Conservation (phyloP, 30 jellyfish, hydroid and myxozoan species). For the Clytia hemisphaerica region DNA sequence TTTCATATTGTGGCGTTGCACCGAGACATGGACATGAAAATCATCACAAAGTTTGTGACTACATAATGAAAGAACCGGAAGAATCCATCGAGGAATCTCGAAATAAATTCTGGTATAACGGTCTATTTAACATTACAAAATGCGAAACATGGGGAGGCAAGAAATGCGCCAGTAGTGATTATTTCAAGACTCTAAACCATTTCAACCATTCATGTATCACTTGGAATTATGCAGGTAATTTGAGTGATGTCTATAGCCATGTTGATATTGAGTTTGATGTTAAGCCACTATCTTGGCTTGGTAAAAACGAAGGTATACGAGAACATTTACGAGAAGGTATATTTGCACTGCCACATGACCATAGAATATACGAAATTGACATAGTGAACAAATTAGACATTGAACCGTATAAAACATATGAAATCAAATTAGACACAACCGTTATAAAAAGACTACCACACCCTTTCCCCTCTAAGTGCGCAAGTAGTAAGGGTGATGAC, state of each 20-base stretch:
- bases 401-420: not conserved
- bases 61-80: not conserved
- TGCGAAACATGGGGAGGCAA: constrained; percentile 16
- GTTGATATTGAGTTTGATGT: constrained; percentile 6
- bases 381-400: not conserved
- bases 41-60: not conserved
- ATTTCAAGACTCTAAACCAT: not conserved
- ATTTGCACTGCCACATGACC: constrained; percentile 9
- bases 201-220: constrained; percentile 4
- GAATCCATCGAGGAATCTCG: not conserved
- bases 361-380: not conserved
- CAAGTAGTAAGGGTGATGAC: not conserved
- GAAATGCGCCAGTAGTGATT: constrained; percentile 14
- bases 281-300: not conserved
- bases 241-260: constrained; percentile 11
- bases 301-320: too few relatives aligned
- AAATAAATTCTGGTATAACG: constrained; percentile 3
- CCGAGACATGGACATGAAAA: not conserved
- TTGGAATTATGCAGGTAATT: constrained; percentile 4
- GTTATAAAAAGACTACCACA: constrained; percentile 3
- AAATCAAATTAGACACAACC: not conserved
- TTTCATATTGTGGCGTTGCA: constrained; percentile 11
- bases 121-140: constrained; percentile 1
- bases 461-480: constrained; percentile 34
- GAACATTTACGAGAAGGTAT: not conserved